Evolutionary conservation across 2,888 invertebrate species (phyloP).

Genomic region (Papilio gigon): DNA sequence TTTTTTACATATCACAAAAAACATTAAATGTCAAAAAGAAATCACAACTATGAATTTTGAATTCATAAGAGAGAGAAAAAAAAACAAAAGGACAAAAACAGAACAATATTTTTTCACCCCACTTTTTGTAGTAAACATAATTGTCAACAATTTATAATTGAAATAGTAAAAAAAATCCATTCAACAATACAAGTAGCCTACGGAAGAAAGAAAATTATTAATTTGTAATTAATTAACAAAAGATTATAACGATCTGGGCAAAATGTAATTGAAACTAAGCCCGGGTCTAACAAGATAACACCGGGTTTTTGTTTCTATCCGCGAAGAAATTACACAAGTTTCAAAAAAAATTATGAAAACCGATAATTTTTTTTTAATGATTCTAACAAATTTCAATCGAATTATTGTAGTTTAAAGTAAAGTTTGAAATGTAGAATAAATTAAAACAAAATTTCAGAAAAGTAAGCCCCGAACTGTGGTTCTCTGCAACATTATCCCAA

Average conservation of each 20-base stretch:
- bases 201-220: slow-evolving; percentile 43
- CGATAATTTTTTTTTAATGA: too few species aligned
- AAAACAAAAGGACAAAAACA: slow-evolving; percentile 73
- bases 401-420: too few species aligned
- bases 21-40: slow-evolving; percentile 82
- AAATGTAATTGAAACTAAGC: too few species aligned
- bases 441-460: neutral
- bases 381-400: too few species aligned
- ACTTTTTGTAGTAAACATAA: slow-evolving; percentile 52
- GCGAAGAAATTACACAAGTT: neutral
- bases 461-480: neutral
- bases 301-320: neutral
- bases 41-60: slow-evolving; percentile 83
- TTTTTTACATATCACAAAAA: slow-evolving; percentile 81
- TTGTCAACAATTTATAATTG: slow-evolving; percentile 56
- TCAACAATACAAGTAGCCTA: slow-evolving; percentile 51
- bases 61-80: slow-evolving; percentile 69
- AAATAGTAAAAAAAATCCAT: slow-evolving; percentile 51
- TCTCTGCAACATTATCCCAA: neutral
- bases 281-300: too few species aligned
- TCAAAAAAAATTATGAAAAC: too few species aligned
- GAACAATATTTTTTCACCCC: slow-evolving; percentile 61
- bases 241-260: slow-evolving; percentile 35
- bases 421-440: neutral
- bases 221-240: slow-evolving; percentile 35